Base-by-base conservation (phyloP, 2,888 invertebrate genomes). In the Tipula helvola region DNA sequence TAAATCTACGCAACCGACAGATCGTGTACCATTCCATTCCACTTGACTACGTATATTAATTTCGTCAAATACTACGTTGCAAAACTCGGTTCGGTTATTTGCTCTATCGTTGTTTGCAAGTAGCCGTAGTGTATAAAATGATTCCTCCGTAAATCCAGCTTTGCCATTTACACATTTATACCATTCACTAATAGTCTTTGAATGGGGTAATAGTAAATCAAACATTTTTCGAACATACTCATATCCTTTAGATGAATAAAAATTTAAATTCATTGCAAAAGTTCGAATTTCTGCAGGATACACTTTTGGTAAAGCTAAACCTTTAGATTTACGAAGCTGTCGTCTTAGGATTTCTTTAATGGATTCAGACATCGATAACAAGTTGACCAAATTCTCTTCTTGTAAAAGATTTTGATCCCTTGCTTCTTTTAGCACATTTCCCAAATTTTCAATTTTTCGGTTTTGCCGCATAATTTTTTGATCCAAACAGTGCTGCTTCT, bases 101-200 rank as follows among this genome's bases (percentile, higher is more conserved):
- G 36, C 18, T 36, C 87, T 16, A 83, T 88, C 88, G 36, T n/a
- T n/a, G n/a, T 42, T 36, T 86, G 88, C 88, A 86, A 90, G 87
- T 18, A 87, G 39, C 2, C 86, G n/a, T 86, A 89, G 88, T 13
- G 89, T 88, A 88, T 84, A 3, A 36, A 84, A 89, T 87, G 28
- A 28, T 28, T 28, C 28, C 2, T 28, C 28, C 28, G 28, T 28
- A 28, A 28, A 28, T 28, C 28, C 28, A 28, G 28, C 28, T 28
- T 28, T 28, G 1, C 28, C 28, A 2, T 28, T 28, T 28, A 28
- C 28, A 52, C 85, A 87, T 3, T 84, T 47, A 86, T 89, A 89
- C 90, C 89, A 90, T 47, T 88, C 89, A 41, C 84, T 86, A 18
- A 28, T 28, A 28, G 28, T 28, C 28, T 28, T 28, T 89, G 86